These are phyloP conservation scores for Agrotis puta DNA, from an alignment of 2,888 invertebrate species.

Conservation along the genomic window DNA sequence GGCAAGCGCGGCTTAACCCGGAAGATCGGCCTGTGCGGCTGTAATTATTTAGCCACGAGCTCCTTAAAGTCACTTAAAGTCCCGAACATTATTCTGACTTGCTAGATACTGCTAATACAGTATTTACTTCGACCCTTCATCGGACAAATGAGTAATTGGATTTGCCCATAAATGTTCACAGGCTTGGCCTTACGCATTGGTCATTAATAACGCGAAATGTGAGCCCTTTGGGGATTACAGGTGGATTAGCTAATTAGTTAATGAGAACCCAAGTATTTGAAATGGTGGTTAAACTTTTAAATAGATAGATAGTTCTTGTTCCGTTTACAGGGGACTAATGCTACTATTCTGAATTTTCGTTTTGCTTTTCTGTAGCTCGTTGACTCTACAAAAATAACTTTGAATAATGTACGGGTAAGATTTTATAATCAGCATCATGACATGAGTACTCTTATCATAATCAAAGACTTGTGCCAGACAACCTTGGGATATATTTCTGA, in stretches of 20 bases:
- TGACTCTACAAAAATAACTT: neutral
- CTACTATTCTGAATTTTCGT: neutral
- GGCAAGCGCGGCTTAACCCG: too few relatives aligned
- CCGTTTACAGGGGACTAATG: too few relatives aligned
- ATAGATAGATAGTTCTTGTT: neutral
- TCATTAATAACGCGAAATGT: slow-evolving; percentile 38
- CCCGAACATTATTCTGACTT: slow-evolving; percentile 27
- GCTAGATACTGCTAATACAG: slow-evolving; percentile 20
- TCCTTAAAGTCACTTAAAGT: too few relatives aligned
- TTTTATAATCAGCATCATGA: neutral
- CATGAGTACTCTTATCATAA: neutral
- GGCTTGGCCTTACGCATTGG: slow-evolving; percentile 30
- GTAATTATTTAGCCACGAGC: too few relatives aligned
- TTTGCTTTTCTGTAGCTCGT: neutral
- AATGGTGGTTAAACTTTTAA: neutral
- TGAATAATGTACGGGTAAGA: neutral
- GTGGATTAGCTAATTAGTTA: slow-evolving; percentile 35
- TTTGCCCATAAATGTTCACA: slow-evolving; percentile 30
- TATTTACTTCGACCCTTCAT: slow-evolving; percentile 24
- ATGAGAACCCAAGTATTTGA: slow-evolving; percentile 32
- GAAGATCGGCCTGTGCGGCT: too few relatives aligned
- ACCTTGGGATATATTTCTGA: neutral
- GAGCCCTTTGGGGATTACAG: slow-evolving; percentile 39
- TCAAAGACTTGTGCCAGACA: neutral
- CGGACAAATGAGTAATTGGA: slow-evolving; percentile 30